phyloP scores from a whole-genome alignment of 2,888 invertebrate species.

The Tipula helvola region DNA sequence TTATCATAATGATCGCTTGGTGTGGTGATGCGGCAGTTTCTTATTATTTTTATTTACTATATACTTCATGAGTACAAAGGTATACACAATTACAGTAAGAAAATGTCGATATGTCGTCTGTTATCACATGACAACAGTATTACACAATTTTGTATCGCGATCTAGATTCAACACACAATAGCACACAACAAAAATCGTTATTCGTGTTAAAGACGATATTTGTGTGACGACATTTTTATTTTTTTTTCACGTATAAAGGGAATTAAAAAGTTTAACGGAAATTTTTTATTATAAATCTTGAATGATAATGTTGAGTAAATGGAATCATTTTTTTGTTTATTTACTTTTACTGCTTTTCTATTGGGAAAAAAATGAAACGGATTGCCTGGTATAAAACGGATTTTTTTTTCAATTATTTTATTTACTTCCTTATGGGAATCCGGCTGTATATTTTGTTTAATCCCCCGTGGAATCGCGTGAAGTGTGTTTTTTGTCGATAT shows the following conservation, averaged over 20 bases:
- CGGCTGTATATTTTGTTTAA: not conserved
- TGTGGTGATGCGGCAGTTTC: not conserved
- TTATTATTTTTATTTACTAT: not conserved
- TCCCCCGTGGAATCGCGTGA: not conserved
- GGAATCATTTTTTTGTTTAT: not conserved
- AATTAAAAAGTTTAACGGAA: not conserved
- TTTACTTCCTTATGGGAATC: constrained; percentile 4
- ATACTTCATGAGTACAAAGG: not conserved
- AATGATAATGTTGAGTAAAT: not conserved
- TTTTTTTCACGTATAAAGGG: not conserved
- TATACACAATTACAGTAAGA: not conserved
- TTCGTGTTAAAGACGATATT: not conserved
- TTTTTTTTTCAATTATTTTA: not conserved
- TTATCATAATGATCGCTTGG: not conserved
- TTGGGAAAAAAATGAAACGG: not conserved
- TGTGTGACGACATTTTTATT: not conserved
- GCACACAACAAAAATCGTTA: not conserved
- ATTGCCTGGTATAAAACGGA: not conserved
- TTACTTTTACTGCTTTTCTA: not conserved
- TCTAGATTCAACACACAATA: not conserved
- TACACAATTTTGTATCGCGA: not conserved
- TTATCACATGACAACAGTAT: not conserved
- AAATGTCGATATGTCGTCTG: not conserved
- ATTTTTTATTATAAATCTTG: not conserved
- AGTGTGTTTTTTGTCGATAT: not conserved